Conservation (phyloP, 2,113 vertebrate genomes). For the Aphelocoma coerulescens region DNA sequence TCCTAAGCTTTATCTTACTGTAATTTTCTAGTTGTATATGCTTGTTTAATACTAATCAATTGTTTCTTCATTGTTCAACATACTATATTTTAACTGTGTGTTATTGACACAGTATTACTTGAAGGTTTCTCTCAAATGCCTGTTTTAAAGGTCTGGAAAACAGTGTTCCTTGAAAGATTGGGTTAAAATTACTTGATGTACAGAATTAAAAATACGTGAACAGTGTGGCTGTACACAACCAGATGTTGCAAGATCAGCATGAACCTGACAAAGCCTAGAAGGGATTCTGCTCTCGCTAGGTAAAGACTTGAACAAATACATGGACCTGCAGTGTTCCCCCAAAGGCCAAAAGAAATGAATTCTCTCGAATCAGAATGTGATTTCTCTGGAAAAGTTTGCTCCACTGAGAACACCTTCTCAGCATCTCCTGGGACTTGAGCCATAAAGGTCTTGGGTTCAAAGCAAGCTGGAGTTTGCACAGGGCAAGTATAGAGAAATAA, state of each 20-base stretch:
- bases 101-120: not conserved
- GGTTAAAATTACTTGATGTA: not conserved
- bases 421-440: conserved; percentile 33
- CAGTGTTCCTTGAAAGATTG: not conserved
- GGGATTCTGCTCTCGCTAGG: not conserved
- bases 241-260: conserved; percentile 16
- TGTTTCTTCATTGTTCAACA: not conserved
- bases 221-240: not conserved
- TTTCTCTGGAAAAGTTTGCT: conserved; percentile 39
- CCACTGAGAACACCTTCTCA: conserved; percentile 2
- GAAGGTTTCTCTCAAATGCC: not conserved
- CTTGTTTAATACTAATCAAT: not conserved
- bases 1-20: not conserved
- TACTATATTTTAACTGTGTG: not conserved
- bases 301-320: conserved; percentile 57
- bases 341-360: conserved; percentile 61
- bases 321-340: conserved; percentile 37
- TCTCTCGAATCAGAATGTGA: conserved; percentile 28
- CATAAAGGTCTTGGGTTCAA: conserved; percentile 20
- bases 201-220: not conserved
- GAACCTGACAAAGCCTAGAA: conserved; percentile 5
- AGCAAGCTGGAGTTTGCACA: not conserved
- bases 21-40: not conserved
- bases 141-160: not conserved
- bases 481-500: not conserved